phyloP scores from a whole-genome alignment of 1,140 invertebrate species.

The Brachionus sp. region DNA sequence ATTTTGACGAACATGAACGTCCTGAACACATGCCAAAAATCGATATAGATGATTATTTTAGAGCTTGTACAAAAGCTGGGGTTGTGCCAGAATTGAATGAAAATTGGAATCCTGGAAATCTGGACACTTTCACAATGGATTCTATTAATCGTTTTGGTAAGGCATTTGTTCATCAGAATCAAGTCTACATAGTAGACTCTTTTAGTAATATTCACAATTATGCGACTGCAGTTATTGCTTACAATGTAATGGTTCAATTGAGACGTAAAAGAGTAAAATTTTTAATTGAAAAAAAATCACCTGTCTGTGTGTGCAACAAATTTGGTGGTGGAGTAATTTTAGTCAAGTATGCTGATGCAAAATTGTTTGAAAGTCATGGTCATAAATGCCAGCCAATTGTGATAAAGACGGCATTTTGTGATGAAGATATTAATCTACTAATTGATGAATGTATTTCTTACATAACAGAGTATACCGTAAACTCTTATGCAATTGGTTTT shows the following conservation, averaged over 20 bases:
- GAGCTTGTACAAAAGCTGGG: not conserved
- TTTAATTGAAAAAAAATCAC: not conserved
- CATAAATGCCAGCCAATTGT: not conserved
- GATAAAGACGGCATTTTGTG: constrained; percentile 1
- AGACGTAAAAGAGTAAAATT: not conserved
- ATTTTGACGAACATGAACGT: not conserved
- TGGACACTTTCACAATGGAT: constrained; percentile 7
- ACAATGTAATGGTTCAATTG: not conserved
- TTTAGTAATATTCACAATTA: not conserved
- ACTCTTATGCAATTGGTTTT: constrained; percentile 6
- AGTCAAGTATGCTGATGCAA: not conserved
- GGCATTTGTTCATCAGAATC: not conserved
- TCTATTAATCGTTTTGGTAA: constrained; percentile 15
- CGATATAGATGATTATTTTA: constrained; percentile 6
- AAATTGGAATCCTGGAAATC: not conserved
- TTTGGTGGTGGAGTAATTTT: not conserved
- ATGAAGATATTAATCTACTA: not conserved
- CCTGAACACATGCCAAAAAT: not conserved
- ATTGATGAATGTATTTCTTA: not conserved
- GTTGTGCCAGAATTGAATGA: not conserved
- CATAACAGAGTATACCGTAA: not conserved
- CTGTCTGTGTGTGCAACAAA: not conserved
- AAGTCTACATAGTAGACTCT: constrained; percentile 18
- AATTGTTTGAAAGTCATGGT: not conserved
- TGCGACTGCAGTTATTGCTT: not conserved